Conservation (phyloP, 2,113 vertebrate genomes). For the Mustelus asterias region DNA sequence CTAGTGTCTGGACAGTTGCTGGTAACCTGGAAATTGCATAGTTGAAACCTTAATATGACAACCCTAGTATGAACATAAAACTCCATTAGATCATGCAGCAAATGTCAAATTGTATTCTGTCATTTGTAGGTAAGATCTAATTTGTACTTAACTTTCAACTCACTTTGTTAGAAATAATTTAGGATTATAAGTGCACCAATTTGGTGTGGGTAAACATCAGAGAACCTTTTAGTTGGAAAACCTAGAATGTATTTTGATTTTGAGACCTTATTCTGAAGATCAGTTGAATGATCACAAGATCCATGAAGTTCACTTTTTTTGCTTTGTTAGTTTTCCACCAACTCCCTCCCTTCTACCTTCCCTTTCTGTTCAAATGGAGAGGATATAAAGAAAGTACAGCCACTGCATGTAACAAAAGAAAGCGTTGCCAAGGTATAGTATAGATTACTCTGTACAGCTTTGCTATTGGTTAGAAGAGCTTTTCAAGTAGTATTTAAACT, state of each 20-base stretch:
- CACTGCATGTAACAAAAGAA: constrained; percentile 88
- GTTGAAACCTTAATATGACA: neutral
- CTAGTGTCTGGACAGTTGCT: neutral
- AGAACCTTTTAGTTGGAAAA: neutral
- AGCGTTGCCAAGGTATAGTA: constrained; percentile 97
- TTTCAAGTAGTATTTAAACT: constrained; percentile 36
- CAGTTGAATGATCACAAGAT: constrained; percentile 32
- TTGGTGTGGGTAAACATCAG: no score
- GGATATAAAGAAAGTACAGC: constrained; percentile 92
- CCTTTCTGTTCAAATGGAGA: constrained; percentile 99
- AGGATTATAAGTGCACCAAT: neutral
- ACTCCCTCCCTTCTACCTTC: constrained; percentile 94
- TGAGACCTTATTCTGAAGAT: constrained; percentile 7
- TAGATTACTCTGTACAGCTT: constrained; percentile 47
- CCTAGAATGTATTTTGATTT: constrained; percentile 12
- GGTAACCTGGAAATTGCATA: neutral
- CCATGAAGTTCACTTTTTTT: constrained; percentile 83
- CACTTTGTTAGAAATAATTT: neutral
- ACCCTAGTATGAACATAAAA: neutral
- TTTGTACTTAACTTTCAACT: neutral
- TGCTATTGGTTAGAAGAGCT: constrained; percentile 43
- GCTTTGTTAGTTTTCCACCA: constrained; percentile 97
- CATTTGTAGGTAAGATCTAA: neutral
- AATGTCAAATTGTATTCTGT: neutral
- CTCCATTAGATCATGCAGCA: neutral